Conservation (phyloP, 2,888 invertebrate genomes). For the Ptycholaimellus sp. region DNA sequence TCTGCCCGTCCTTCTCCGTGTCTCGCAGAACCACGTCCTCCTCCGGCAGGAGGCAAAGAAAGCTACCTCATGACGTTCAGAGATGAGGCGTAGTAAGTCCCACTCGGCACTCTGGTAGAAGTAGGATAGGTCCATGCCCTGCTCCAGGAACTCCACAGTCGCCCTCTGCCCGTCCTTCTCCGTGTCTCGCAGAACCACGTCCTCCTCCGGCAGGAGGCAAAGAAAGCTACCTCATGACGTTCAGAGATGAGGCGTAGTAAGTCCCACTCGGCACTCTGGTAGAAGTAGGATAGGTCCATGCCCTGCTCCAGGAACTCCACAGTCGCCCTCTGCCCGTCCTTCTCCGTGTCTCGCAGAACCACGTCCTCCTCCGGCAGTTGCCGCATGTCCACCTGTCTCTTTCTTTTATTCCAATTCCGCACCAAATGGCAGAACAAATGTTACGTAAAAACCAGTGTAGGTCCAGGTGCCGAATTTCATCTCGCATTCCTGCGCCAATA, state of each 20-base stretch:
- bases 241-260: slow-evolving; percentile 18
- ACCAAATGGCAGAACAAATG: no score
- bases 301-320: slow-evolving; percentile 20
- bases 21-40: no score
- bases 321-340: slow-evolving; percentile 8
- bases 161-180: no score
- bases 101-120: slow-evolving; percentile 24
- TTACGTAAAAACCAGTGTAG: slow-evolving; percentile 21
- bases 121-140: slow-evolving; percentile 24
- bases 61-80: slow-evolving; percentile 20
- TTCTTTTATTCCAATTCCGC: not conserved
- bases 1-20: no score
- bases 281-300: slow-evolving; percentile 24
- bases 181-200: no score
- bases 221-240: slow-evolving; percentile 18
- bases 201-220: no score
- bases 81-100: slow-evolving; percentile 21
- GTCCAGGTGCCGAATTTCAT: slow-evolving; percentile 26
- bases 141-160: slow-evolving; percentile 18
- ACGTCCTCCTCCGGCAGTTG: slow-evolving; percentile 10
- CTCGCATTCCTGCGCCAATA: slow-evolving; percentile 10
- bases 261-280: slow-evolving; percentile 25
- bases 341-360: no score
- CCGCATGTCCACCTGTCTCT: slow-evolving; percentile 1
- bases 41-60: slow-evolving; percentile 8